These are phyloP conservation scores for Pontoporia blainvillei DNA, from an alignment of 2,113 vertebrate genomes.

Conservation along the genomic window DNA sequence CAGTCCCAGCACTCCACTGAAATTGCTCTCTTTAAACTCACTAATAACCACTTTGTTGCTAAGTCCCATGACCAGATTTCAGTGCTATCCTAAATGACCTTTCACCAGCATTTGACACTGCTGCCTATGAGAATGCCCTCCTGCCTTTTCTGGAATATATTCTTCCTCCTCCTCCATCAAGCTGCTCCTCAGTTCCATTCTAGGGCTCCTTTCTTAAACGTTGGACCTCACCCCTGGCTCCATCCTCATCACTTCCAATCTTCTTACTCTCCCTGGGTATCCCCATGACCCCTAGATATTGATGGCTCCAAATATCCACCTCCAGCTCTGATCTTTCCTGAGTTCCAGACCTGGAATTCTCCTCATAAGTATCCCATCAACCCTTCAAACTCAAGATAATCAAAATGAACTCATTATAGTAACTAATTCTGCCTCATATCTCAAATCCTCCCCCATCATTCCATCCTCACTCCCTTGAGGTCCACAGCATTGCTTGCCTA, in stretches of 20 bases:
- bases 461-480: not conserved
- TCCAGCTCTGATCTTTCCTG: not conserved
- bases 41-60: not conserved
- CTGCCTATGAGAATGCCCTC: not conserved
- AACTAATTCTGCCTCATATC: not conserved
- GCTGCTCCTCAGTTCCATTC: not conserved
- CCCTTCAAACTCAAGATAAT: not conserved
- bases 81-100: not conserved
- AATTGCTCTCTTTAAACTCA: not conserved
- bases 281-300: not conserved
- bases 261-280: not conserved
- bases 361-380: not conserved
- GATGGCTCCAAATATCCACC: not conserved
- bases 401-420: not conserved
- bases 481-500: not conserved
- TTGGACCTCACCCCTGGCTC: not conserved
- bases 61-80: not conserved
- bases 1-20: not conserved
- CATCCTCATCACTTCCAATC: not conserved
- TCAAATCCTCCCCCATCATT: not conserved
- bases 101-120: not conserved
- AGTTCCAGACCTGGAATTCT: not conserved
- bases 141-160: not conserved
- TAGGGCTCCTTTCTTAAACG: not conserved
- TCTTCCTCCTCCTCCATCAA: not conserved